Percentiles rank a stretch among this genome's conserved stretches.
phyloP scores from a whole-genome alignment of 2,888 invertebrate genomes.

The Cistogaster globosa region DNA sequence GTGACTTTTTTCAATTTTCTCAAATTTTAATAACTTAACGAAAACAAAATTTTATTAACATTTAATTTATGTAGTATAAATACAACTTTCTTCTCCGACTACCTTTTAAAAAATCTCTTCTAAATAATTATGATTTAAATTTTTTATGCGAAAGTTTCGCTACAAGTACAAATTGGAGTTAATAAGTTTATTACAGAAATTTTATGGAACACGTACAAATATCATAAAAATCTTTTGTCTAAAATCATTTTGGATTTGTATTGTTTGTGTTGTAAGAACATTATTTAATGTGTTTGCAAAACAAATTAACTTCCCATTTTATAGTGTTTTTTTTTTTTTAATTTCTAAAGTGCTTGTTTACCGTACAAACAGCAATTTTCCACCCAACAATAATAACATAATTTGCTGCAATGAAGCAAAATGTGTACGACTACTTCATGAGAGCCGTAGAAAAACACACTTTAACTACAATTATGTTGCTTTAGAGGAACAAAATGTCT shows the following conservation, averaged over 20 bases:
- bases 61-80: neutral
- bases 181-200: slow-evolving; percentile 12
- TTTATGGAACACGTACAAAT: slow-evolving; percentile 46
- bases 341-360: neutral
- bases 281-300: neutral
- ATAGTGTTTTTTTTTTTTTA: neutral
- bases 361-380: slow-evolving; percentile 14
- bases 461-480: slow-evolving; percentile 19
- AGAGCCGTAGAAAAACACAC: neutral
- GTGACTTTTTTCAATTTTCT: slow-evolving; percentile 63
- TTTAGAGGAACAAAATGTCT: slow-evolving; percentile 24
- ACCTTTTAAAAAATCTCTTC: neutral
- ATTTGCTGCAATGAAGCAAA: slow-evolving; percentile 4
- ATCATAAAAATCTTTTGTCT: slow-evolving; percentile 40
- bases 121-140: neutral
- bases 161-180: neutral
- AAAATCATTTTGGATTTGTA: neutral
- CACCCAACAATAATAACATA: slow-evolving; percentile 32
- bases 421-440: neutral
- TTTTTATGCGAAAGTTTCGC: neutral
- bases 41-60: neutral
- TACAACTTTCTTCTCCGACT: too few species aligned
- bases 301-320: too few species aligned
- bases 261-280: neutral
- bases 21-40: neutral